Conservation (phyloP, 2,888 invertebrate species). For the Mythimna lalbum region DNA sequence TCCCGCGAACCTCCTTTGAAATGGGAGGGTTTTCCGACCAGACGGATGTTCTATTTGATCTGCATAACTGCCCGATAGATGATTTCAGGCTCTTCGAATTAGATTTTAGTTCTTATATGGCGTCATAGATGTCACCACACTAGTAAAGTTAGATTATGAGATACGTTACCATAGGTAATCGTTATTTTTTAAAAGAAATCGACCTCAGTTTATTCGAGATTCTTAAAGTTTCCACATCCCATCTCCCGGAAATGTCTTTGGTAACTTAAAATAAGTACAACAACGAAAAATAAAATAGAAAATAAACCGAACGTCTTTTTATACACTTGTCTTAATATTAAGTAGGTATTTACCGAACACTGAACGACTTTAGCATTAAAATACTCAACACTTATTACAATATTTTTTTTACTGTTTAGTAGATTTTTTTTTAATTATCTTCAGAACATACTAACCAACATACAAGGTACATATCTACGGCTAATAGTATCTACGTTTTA, state of each 20-base stretch:
- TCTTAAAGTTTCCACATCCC: slow-evolving; percentile 6
- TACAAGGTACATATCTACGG: slow-evolving; percentile 80
- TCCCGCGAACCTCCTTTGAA: no score
- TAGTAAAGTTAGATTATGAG: no score
- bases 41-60: no score
- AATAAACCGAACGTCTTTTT: slow-evolving; percentile 52
- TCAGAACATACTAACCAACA: slow-evolving; percentile 83
- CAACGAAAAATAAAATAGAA: slow-evolving; percentile 28
- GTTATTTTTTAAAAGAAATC: neutral
- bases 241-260: slow-evolving; percentile 46
- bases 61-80: no score
- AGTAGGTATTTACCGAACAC: slow-evolving; percentile 78
- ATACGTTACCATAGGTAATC: no score
- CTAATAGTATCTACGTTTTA: slow-evolving; percentile 72
- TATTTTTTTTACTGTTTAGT: slow-evolving; percentile 78
- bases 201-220: no score
- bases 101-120: no score
- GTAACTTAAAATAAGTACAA: slow-evolving; percentile 41
- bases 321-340: slow-evolving; percentile 70
- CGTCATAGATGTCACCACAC: no score
- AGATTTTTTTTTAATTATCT: slow-evolving; percentile 74
- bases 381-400: slow-evolving; percentile 87
- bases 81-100: no score
- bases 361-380: slow-evolving; percentile 79
- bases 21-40: no score